Percentiles rank a stretch among this genome's conserved stretches.
These are phyloP conservation scores for Aythya baeri DNA, from an alignment of 2,113 vertebrate genomes.

Conservation along the genomic window DNA sequence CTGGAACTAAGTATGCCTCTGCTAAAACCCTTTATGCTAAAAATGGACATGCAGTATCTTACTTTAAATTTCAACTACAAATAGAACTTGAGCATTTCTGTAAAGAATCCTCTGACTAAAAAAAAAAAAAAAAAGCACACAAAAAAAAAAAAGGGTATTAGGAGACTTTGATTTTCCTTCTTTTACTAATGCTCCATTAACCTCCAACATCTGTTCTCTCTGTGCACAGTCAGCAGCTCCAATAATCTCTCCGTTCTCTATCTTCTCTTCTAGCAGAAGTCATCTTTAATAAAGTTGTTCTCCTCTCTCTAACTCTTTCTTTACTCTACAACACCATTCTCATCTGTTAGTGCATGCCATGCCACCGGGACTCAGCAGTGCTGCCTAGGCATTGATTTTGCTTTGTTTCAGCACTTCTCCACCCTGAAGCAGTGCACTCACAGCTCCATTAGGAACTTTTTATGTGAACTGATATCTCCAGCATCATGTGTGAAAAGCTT, in stretches of 20 bases:
- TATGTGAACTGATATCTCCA: neutral
- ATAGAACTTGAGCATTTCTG: neutral
- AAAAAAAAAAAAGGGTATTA: slow-evolving; percentile 28
- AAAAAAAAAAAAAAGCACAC: neutral
- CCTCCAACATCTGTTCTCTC: slow-evolving; percentile 70
- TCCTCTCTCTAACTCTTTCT: neutral
- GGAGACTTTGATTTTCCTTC: slow-evolving; percentile 60
- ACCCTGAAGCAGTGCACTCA: slow-evolving; percentile 37
- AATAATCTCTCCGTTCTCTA: slow-evolving; percentile 55
- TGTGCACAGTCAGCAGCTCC: slow-evolving; percentile 65
- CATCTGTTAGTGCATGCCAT: neutral
- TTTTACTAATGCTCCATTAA: slow-evolving; percentile 73
- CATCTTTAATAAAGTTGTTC: slow-evolving; percentile 14
- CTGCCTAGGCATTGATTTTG: slow-evolving; percentile 49
- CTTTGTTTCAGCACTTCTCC: slow-evolving; percentile 54
- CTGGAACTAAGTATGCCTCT: neutral
- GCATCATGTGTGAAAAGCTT: neutral
- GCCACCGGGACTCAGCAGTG: slow-evolving; percentile 29
- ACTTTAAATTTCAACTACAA: neutral
- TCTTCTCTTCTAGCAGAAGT: neutral
- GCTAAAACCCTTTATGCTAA: slow-evolving; percentile 28
- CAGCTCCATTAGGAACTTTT: slow-evolving; percentile 42
- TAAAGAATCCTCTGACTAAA: slow-evolving; percentile 60
- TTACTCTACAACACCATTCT: neutral
- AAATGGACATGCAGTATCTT: neutral